These are phyloP conservation scores for Nysson spinosus DNA, from an alignment of 2,888 invertebrate genomes.

Conservation along the genomic window DNA sequence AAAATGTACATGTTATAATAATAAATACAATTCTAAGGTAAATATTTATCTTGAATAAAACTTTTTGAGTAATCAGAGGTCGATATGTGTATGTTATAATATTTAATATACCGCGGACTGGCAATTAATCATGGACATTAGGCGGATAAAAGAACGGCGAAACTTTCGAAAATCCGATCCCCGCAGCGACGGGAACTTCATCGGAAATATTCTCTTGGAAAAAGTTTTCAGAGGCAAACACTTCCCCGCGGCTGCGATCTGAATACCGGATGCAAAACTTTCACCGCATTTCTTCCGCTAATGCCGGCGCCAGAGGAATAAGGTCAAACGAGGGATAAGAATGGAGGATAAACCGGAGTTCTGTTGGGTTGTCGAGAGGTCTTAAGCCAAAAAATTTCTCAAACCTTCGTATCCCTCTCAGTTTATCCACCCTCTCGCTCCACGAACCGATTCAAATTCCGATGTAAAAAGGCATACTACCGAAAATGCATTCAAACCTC, in stretches of 20 bases:
- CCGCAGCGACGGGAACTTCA: slow-evolving; percentile 21
- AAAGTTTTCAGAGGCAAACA: slow-evolving; percentile 42
- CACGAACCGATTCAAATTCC: slow-evolving; percentile 46
- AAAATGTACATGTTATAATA: no score
- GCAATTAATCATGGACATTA: slow-evolving; percentile 27
- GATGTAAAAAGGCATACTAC: not conserved
- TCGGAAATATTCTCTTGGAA: slow-evolving; percentile 34
- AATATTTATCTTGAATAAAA: no score
- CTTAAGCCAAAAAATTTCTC: slow-evolving; percentile 60
- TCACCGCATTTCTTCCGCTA: slow-evolving; percentile 58
- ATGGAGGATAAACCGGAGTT: slow-evolving; percentile 52
- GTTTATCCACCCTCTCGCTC: slow-evolving; percentile 31
- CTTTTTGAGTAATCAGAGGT: no score
- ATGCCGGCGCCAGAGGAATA: slow-evolving; percentile 46
- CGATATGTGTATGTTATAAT: not conserved
- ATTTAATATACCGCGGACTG: slow-evolving; percentile 3
- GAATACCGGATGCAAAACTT: slow-evolving; percentile 59
- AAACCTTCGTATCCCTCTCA: slow-evolving; percentile 42
- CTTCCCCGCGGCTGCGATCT: slow-evolving; percentile 25
- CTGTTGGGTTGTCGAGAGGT: slow-evolving; percentile 52
- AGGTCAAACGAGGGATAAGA: slow-evolving; percentile 49
- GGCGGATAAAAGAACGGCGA: slow-evolving; percentile 6
- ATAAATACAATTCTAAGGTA: no score
- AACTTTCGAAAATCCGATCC: slow-evolving; percentile 28
- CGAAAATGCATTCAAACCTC: not conserved